Base-by-base conservation (phyloP, 2,797 vertebrate species). In the Arctocebus calabarensis region DNA sequence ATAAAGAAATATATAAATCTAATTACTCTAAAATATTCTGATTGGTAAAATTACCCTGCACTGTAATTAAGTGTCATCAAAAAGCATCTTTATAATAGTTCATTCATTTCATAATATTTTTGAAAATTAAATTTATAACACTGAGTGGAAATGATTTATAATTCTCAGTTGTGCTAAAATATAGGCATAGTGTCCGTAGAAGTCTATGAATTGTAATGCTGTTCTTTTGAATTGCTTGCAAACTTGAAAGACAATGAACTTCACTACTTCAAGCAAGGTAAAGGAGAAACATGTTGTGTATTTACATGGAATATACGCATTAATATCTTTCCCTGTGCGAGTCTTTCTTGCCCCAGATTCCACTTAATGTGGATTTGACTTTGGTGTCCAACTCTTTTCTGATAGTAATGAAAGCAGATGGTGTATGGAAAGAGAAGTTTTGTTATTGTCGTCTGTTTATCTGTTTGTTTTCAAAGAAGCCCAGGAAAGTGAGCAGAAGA, bases 81-180 rank as follows among this genome's bases (percentile, higher is more conserved):
- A 97, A 97, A 97, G 7, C 22, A 96, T 96, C 95, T 97, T 97
- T 94, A 96, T 97, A 97, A 95, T 88, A 90, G 77, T 73, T 90
- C 93, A 84, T 93, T 91, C 77, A 55, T 95, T 94, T 88, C 96
- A 88, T 85, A 96, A 95, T 97, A 93, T 96, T 96, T 97, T 96
- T 95, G 90, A 94, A 95, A 97, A 96, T 94, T 96, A 95, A 96
- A 94, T 96, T 94, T 96, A 94, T 17, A 96, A 66, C 66, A 94
- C 75, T 59, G 91, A 84, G 79, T 84, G 55, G 88, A 96, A 96
- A 85, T 88, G 91, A 96, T 96, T 96, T 57, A 87, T 96, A 97
- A 90, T 97, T 96, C 68, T 92, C 86, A 74, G 3, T 94, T 88
- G 74, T 95, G 57, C 70, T 86, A 61, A 84, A 93, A 90, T 94